Percentiles rank a stretch among this genome's conserved stretches.
These are phyloP conservation scores for Apoderus coryli DNA, from an alignment of 2,888 invertebrate species.

Conservation along the genomic window DNA sequence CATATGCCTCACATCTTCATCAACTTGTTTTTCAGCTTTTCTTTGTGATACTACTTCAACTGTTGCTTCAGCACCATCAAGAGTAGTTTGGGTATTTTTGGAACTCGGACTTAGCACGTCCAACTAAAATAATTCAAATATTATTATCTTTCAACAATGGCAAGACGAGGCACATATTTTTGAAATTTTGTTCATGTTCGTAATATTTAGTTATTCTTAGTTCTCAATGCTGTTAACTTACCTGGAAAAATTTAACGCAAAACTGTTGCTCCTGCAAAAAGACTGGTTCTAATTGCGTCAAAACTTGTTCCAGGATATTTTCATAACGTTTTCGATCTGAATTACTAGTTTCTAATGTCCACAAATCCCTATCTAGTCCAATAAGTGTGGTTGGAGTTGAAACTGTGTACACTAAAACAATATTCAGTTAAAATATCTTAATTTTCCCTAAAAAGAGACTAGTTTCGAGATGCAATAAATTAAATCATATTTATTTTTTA, in stretches of 20 bases:
- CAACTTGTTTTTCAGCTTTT: conserved; percentile 53
- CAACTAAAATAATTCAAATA: conserved; percentile 35
- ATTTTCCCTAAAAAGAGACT: no score
- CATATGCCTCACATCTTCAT: conserved; percentile 68
- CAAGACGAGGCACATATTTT: not conserved
- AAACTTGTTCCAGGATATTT: conserved; percentile 65
- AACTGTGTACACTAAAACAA: conserved; percentile 19
- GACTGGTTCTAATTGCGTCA: conserved; percentile 79
- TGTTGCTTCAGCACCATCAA: conserved; percentile 33
- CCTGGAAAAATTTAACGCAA: conserved; percentile 80
- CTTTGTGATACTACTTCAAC: conserved; percentile 31
- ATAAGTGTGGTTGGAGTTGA: conserved; percentile 32
- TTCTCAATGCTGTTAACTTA: conserved; percentile 13
- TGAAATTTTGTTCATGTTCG: not conserved
- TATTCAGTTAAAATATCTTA: no score
- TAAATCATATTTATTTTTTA: no score
- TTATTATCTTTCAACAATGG: no score
- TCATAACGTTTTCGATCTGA: conserved; percentile 45
- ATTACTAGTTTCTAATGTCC: conserved; percentile 47
- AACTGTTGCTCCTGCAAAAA: conserved; percentile 93
- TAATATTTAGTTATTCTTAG: conserved; percentile 41
- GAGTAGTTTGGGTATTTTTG: conserved; percentile 41
- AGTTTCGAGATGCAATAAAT: no score
- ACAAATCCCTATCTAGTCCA: conserved; percentile 48
- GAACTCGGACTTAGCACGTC: conserved; percentile 39